Evolutionary conservation across 1,140 invertebrate species (phyloP), one percentile per base, ranked within the genome.

Genomic region (Odontomachus brunneus): DNA sequence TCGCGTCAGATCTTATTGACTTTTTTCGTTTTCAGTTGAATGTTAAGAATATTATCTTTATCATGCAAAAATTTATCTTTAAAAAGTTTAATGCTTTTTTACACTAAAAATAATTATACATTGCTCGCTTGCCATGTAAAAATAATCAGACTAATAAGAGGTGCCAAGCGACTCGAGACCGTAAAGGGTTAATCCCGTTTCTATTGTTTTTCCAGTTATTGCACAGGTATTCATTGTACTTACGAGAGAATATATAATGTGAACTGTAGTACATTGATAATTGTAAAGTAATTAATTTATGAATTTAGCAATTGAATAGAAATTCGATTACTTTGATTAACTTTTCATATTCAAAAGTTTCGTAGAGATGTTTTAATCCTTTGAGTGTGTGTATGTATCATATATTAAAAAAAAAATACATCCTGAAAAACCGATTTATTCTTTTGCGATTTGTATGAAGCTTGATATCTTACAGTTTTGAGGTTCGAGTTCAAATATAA

Each of bases 331-430:
- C 33, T 24, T 3, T 14, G 44, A 72, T 81, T 14, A 49, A 57
- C 17, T 11, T 55, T 44, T 33, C 14, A 48, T 86, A 69, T 86
- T 71, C 33, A 38, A 86, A 33, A 74, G 38, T 29, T 26, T 49
- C 9, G 38, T 17, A 74, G 73, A 69, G 19, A 74, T 57, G 22
- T 81, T 84, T 85, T 33, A 33, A 33, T 33, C n/a, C n/a, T n/a
- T n/a, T n/a, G n/a, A n/a, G n/a, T n/a, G n/a, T n/a, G n/a, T n/a
- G n/a, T n/a, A n/a, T n/a, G n/a, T n/a, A n/a, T n/a, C n/a, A n/a
- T n/a, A n/a, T n/a, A n/a, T n/a, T n/a, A n/a, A n/a, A n/a, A n/a
- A n/a, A n/a, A n/a, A n/a, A n/a, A n/a, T n/a, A n/a, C n/a, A n/a
- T n/a, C n/a, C n/a, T n/a, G n/a, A n/a, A n/a, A n/a, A n/a, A n/a